Percentiles rank a stretch among this genome's conserved stretches.
Conservation (phyloP, 2,888 invertebrate genomes). For the Tholera decimalis region DNA sequence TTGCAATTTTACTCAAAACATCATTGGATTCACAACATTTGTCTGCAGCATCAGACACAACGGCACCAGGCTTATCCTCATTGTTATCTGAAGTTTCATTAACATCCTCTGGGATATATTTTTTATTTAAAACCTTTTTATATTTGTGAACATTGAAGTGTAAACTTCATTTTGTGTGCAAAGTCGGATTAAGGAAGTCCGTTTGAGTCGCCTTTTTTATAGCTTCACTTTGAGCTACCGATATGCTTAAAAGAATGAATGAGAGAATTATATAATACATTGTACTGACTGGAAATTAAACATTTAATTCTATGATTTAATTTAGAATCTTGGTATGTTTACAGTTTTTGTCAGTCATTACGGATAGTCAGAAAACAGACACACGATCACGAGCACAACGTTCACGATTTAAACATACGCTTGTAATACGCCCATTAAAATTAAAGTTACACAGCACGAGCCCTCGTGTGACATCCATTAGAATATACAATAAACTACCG, state of each 20-base stretch:
- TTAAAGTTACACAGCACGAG: too few relatives aligned
- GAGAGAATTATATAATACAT: neutral
- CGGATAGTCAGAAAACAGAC: too few relatives aligned
- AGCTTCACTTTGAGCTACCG: constrained; percentile 70
- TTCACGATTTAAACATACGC: too few relatives aligned
- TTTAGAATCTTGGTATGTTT: neutral
- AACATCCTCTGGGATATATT: constrained; percentile 71
- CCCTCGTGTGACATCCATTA: too few relatives aligned
- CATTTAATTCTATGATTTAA: neutral
- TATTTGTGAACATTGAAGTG: constrained; percentile 79
- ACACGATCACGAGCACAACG: too few relatives aligned
- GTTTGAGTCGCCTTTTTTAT: constrained; percentile 57
- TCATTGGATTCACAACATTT: constrained; percentile 59
- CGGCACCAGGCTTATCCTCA: constrained; percentile 81
- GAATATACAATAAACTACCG: too few relatives aligned
- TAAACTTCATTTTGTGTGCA: constrained; percentile 81
- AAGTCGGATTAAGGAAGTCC: constrained; percentile 76
- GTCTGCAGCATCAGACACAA: constrained; percentile 74
- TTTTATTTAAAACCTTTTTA: constrained; percentile 63
- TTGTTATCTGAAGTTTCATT: constrained; percentile 81
- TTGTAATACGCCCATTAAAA: too few relatives aligned
- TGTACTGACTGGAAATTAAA: neutral
- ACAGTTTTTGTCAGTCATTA: too few relatives aligned
- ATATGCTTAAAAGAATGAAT: constrained; percentile 26
- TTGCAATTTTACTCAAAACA: constrained; percentile 49